phyloP scores from a whole-genome alignment of 2,888 invertebrate genomes.

The Xestia sexstrigata region DNA sequence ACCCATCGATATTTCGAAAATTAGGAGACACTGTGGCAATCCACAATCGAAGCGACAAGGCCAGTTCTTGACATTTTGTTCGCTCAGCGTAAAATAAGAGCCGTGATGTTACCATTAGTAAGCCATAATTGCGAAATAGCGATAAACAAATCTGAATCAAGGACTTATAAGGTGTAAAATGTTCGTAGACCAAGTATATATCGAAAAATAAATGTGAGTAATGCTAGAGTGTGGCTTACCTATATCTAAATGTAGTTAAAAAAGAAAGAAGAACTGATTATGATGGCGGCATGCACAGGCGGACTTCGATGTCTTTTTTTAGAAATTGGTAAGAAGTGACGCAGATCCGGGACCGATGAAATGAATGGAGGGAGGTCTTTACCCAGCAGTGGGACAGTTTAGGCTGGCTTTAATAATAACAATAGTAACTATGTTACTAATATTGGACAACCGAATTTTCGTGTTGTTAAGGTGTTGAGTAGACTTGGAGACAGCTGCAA shows the following conservation, averaged over 20 bases:
- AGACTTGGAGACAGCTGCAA: slow-evolving; percentile 3
- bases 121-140: slow-evolving; percentile 32
- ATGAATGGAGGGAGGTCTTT: neutral
- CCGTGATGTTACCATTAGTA: slow-evolving; percentile 22
- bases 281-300: neutral
- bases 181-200: neutral
- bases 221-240: neutral
- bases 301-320: neutral
- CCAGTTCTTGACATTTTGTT: slow-evolving; percentile 35
- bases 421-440: neutral
- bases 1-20: slow-evolving; percentile 14
- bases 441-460: neutral
- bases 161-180: slow-evolving; percentile 19
- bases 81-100: slow-evolving; percentile 38
- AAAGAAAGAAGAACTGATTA: neutral
- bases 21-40: slow-evolving; percentile 24
- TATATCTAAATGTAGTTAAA: neutral
- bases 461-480: neutral
- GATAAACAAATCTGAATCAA: slow-evolving; percentile 16
- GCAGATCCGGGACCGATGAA: neutral
- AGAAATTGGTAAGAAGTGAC: neutral
- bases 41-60: slow-evolving; percentile 41
- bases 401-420: neutral
- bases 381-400: neutral
- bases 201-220: neutral